These are phyloP conservation scores for Orientallactaga sibirica DNA, from an alignment of 2,797 vertebrate species.

Conservation along the genomic window DNA sequence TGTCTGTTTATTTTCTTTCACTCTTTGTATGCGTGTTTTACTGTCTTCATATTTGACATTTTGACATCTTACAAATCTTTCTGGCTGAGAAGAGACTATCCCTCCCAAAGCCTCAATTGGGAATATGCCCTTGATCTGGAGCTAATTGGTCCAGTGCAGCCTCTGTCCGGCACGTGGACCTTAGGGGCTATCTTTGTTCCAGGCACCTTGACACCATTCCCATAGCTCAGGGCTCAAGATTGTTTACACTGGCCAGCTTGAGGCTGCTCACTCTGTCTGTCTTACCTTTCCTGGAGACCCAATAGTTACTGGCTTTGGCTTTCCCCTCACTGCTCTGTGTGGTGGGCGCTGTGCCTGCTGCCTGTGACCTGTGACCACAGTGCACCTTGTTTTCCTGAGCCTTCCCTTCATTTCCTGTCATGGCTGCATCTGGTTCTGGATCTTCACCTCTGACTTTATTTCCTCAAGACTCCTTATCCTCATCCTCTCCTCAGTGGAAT, in stretches of 20 bases:
- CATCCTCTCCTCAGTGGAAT: background rate
- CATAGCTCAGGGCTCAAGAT: background rate
- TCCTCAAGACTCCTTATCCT: background rate
- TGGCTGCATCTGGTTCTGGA: background rate
- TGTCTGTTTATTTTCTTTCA: background rate
- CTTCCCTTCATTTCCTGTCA: background rate
- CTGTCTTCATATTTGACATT: background rate
- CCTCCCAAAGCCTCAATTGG: background rate
- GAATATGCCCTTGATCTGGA: background rate
- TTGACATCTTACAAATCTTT: constrained; percentile 4
- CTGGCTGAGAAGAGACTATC: background rate
- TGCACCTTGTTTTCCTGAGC: background rate
- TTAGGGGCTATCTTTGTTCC: background rate
- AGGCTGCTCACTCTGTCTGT: background rate
- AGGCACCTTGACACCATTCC: background rate
- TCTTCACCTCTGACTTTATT: background rate
- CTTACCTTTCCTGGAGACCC: background rate
- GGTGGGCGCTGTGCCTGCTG: background rate
- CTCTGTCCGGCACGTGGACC: background rate
- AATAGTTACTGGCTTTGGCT: background rate
- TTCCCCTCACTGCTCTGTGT: background rate
- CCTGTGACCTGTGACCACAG: background rate
- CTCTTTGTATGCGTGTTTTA: no score
- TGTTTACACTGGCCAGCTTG: background rate
- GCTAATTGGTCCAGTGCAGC: background rate